Percentiles rank a stretch among this genome's conserved stretches.
Conservation (phyloP, 2,888 invertebrate species). For the Leptinotarsa tumamoca region DNA sequence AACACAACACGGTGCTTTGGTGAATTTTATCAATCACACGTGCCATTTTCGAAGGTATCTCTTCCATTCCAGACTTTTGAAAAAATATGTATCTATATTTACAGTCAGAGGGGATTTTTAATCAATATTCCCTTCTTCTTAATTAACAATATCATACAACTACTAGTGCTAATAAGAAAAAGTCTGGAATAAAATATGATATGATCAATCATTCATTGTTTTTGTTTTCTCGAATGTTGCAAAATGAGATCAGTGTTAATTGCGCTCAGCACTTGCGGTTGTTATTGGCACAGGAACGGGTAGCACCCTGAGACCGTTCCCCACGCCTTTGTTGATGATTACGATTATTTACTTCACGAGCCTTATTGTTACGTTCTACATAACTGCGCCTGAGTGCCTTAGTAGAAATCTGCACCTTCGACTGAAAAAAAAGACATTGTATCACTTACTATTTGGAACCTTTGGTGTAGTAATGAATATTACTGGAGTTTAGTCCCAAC, state of each 20-base stretch:
- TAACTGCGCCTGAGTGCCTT: conserved; percentile 63
- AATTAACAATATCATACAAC: conserved; percentile 42
- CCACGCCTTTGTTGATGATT: conserved; percentile 67
- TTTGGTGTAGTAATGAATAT: no score
- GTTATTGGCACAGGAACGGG: conserved; percentile 68
- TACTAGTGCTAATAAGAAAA: conserved; percentile 27
- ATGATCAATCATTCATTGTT: not conserved
- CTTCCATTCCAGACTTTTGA: conserved; percentile 48
- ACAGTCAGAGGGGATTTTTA: conserved; percentile 59
- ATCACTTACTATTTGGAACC: no score
- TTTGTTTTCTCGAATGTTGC: conserved; percentile 43
- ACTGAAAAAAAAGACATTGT: conserved; percentile 55
- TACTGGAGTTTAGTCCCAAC: no score
- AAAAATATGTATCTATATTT: conserved; percentile 38
- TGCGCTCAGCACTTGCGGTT: conserved; percentile 69
- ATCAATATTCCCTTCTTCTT: conserved; percentile 60
- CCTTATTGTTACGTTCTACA: conserved; percentile 68
- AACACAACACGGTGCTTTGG: conserved; percentile 67
- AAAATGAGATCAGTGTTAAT: conserved; percentile 58
- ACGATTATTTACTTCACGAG: conserved; percentile 68
- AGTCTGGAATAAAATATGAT: conserved; percentile 43
- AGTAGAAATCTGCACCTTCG: conserved; percentile 64
- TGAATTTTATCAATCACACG: conserved; percentile 54
- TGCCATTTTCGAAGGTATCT: conserved; percentile 43
- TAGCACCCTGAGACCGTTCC: conserved; percentile 66